phyloP scores from a whole-genome alignment of 2,113 vertebrate species.

The Otis tarda region DNA sequence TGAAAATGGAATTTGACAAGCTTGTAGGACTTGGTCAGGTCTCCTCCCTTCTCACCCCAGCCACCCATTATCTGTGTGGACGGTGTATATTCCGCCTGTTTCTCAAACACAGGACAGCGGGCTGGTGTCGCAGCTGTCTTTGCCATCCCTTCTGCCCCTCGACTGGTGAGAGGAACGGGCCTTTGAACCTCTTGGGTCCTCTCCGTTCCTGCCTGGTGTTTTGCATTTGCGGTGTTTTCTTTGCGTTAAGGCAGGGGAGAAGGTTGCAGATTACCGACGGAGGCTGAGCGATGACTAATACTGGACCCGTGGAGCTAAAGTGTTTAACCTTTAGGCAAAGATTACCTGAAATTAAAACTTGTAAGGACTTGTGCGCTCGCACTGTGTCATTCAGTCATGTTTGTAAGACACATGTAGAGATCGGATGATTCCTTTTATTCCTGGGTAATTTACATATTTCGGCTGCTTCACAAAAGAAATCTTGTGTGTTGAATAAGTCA shows the following conservation, averaged over 20 bases:
- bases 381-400: neutral
- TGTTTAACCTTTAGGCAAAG: conserved; percentile 48
- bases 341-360: conserved; percentile 49
- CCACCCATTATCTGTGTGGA: accelerated
- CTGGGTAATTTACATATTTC: conserved; percentile 53
- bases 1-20: neutral
- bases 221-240: neutral
- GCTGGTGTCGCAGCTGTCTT: neutral
- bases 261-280: neutral
- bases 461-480: conserved; percentile 60
- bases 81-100: neutral
- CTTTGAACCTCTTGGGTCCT: neutral
- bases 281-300: neutral
- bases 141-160: accelerated
- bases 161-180: neutral
- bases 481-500: conserved; percentile 19
- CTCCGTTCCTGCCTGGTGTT: accelerated
- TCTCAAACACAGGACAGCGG: accelerated
- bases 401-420: conserved; percentile 60
- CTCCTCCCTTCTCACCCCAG: neutral
- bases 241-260: neutral
- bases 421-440: conserved; percentile 37
- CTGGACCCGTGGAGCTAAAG: neutral
- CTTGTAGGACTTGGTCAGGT: neutral
- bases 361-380: neutral